Base-by-base conservation (phyloP, 1,140 invertebrate species). In the Pseudomyrmex flavicornis region DNA sequence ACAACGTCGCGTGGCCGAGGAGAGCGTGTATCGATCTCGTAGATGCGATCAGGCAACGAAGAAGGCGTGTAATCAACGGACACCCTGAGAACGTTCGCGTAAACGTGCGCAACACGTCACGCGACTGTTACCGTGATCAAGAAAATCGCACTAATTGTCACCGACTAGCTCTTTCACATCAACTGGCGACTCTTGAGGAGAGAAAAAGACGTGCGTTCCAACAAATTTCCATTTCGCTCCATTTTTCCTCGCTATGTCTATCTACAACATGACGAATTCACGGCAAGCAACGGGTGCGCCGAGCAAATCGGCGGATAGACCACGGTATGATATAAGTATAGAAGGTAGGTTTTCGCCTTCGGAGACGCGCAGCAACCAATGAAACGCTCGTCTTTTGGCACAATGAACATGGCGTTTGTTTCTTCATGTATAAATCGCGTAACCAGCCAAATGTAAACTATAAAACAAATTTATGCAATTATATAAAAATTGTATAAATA, bases 301-400 rank as follows among this genome's bases (percentile, higher is more conserved):
- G 86, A 82, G 84, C 2, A 80, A 75, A 5, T 26, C 26, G 15
- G 85, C 68, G n/a, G 15, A 66, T 79, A 15, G 44, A 87, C 63
- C 84, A 46, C 61, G 20, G 17, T 59, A 35, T 35, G 35, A 13
- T 59, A n/a, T 48, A n/a, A 35, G 35, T 35, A 35, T 35, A 35
- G 35, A 35, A 35, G 35, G 0, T 35, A 35, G 35, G 5, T 35
- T 35, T 35, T 35, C 35, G 17, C 17, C 17, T 17, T 7, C 35
- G 35, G 35, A 35, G 35, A 35, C 5, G 35, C 35, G 35, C 35
- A 7, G 35, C 35, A 35, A 35, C 35, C 35, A 35, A 35, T 35
- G 35, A 35, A 35, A 35, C 35, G 35, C 35, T 35, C 35, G 35
- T 35, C 35, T 35, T 35, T 35, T 35, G 35, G 3, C 8, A 13